Conservation (phyloP, 2,797 vertebrate genomes). For the Dendrocincla fuliginosa region DNA sequence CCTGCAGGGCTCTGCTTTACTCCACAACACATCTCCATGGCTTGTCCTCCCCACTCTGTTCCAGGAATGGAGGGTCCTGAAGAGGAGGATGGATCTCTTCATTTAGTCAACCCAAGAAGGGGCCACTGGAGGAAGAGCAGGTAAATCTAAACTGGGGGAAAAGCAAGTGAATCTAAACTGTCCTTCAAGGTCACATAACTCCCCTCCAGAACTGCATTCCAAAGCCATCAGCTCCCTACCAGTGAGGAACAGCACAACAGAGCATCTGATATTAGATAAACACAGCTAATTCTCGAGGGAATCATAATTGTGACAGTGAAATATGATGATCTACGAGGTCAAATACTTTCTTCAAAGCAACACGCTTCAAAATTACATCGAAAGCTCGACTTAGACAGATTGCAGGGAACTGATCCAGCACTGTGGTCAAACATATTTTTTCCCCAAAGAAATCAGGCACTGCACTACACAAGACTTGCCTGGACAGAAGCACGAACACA, state of each 20-base stretch:
- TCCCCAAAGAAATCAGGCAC: slow-evolving; percentile 41
- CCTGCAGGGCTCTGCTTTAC: neutral
- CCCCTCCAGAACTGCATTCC: neutral
- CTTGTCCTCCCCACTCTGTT: neutral
- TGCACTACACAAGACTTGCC: neutral
- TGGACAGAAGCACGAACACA: neutral
- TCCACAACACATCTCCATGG: rapidly evolving
- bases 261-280: slow-evolving; percentile 15
- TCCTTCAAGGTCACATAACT: neutral
- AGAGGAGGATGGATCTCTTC: rapidly evolving
- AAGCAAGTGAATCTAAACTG: neutral
- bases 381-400: slow-evolving; percentile 44
- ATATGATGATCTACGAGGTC: slow-evolving; percentile 30
- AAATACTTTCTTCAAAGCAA: slow-evolving; percentile 52
- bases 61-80: neutral
- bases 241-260: neutral
- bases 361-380: slow-evolving; percentile 16
- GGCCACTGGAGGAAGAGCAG: neutral
- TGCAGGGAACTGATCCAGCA: slow-evolving; percentile 27
- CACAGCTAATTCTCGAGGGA: slow-evolving; percentile 30
- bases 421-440: neutral
- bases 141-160: no score
- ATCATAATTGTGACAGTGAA: slow-evolving; percentile 44
- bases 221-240: neutral
- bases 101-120: neutral